Evolutionary conservation across 64 coral and sea anemone genomes (phyloP).

Genomic region (Dendrophyllia cribrosa): DNA sequence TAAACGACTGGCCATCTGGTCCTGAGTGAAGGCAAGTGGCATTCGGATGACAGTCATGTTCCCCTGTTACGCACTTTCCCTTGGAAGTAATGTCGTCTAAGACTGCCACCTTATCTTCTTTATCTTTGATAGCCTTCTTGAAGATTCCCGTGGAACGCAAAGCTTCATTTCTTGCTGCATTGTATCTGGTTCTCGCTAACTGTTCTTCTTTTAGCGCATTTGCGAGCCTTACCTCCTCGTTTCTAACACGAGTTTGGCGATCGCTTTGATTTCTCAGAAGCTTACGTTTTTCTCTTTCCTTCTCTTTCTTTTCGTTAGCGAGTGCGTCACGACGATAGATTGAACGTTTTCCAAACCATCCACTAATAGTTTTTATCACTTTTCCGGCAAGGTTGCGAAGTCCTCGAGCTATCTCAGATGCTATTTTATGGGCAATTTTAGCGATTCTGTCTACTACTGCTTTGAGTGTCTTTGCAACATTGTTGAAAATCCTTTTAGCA

Average conservation of each 20-base stretch:
- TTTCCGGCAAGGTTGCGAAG: slow-evolving; percentile 70
- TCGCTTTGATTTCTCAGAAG: slow-evolving; percentile 54
- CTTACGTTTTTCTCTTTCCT: slow-evolving; percentile 16
- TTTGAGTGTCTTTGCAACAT: slow-evolving; percentile 35
- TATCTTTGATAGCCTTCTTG: slow-evolving; percentile 31
- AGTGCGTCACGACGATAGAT: slow-evolving; percentile 62
- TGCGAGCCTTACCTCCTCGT: slow-evolving; percentile 52
- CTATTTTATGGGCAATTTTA: slow-evolving; percentile 46
- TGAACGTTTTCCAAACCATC: slow-evolving; percentile 61
- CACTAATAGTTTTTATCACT: slow-evolving; percentile 23
- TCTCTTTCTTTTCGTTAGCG: not conserved
- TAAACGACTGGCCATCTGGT: slow-evolving; percentile 62
- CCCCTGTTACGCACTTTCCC: slow-evolving; percentile 67
- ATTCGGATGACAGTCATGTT: slow-evolving; percentile 76
- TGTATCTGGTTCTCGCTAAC: slow-evolving; percentile 26
- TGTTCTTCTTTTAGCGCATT: slow-evolving; percentile 32
- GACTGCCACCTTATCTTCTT: slow-evolving; percentile 12
- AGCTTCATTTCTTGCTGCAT: not conserved
- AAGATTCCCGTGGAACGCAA: not conserved
- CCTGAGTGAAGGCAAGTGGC: slow-evolving; percentile 67
- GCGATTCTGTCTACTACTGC: slow-evolving; percentile 23
- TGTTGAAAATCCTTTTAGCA: slow-evolving; percentile 28
- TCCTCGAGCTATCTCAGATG: slow-evolving; percentile 58
- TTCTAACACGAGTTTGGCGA: slow-evolving; percentile 33
- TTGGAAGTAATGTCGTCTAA: slow-evolving; percentile 44